phyloP scores from a whole-genome alignment of 2,113 vertebrate species.

The Ancistrus triradiatus region DNA sequence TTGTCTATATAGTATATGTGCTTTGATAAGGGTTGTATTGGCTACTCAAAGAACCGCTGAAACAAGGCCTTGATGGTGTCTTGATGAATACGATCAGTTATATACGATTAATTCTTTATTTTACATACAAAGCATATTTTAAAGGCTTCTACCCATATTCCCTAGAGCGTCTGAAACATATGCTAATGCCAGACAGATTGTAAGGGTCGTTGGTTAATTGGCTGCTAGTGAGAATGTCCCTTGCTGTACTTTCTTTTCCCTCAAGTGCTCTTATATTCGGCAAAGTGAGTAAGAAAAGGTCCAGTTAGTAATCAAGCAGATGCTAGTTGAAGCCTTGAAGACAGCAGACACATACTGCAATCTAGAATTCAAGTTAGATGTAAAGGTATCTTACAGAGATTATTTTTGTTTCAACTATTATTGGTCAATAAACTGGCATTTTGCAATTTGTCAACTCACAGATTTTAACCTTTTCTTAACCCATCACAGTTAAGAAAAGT shows the following conservation, averaged over 20 bases:
- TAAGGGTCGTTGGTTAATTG: constrained; percentile 13
- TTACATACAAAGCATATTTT: constrained; percentile 1
- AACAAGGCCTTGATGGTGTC: too few relatives aligned
- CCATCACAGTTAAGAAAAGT: too few relatives aligned
- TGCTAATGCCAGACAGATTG: constrained; percentile 29
- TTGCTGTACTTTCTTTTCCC: neutral
- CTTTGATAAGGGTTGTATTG: too few relatives aligned
- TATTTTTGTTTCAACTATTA: neutral
- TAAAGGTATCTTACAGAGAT: neutral
- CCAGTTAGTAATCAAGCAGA: neutral
- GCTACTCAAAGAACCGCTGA: too few relatives aligned
- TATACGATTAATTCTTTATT: too few relatives aligned
- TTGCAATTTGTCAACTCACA: too few relatives aligned
- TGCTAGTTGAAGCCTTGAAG: neutral
- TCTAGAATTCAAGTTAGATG: neutral
- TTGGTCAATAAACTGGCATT: too few relatives aligned
- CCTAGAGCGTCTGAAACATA: constrained; percentile 25
- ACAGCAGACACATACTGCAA: neutral
- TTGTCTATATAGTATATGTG: too few relatives aligned
- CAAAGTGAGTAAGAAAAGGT: neutral
- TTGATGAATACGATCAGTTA: too few relatives aligned
- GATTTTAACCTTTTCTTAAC: too few relatives aligned
- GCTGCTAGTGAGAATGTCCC: constrained; percentile 4
- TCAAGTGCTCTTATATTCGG: neutral
- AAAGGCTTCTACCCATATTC: neutral